Conservation (phyloP, 2,113 vertebrate genomes). For the Hippocampus abdominalis region DNA sequence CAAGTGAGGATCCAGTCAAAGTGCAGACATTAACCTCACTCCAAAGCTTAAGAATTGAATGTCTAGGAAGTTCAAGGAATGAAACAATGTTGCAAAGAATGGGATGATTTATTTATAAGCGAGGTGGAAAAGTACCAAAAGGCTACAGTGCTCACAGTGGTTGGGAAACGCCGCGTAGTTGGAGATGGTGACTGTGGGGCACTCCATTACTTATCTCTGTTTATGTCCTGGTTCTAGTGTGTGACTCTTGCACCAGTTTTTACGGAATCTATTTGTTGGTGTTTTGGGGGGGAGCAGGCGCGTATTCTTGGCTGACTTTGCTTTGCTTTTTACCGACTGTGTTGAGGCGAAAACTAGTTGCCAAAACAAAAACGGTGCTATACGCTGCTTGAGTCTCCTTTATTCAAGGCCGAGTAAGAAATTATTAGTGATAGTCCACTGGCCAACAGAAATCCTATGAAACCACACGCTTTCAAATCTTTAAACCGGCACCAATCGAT, state of each 20-base stretch:
- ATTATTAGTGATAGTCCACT: constrained; percentile 14
- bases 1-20: neutral
- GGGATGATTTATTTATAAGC: neutral
- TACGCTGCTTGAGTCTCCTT: constrained; percentile 2
- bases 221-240: constrained; percentile 36
- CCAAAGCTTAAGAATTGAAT: neutral
- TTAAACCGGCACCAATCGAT: neutral
- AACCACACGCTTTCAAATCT: neutral
- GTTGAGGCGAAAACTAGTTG: constrained; percentile 20
- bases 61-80: neutral
- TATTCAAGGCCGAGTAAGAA: constrained; percentile 14
- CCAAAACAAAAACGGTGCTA: neutral
- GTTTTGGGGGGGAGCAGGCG: constrained; percentile 9
- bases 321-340: constrained; percentile 38
- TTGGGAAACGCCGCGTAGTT: neutral
- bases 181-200: neutral
- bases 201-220: constrained; percentile 21
- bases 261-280: constrained; percentile 18
- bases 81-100: neutral
- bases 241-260: constrained; percentile 36
- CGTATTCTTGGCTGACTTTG: constrained; percentile 34
- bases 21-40: neutral
- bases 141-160: too few relatives aligned
- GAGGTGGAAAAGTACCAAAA: neutral
- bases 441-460: constrained; percentile 4